Base-by-base conservation (phyloP, 2,888 invertebrate species). In the Spicauda simplicius region DNA sequence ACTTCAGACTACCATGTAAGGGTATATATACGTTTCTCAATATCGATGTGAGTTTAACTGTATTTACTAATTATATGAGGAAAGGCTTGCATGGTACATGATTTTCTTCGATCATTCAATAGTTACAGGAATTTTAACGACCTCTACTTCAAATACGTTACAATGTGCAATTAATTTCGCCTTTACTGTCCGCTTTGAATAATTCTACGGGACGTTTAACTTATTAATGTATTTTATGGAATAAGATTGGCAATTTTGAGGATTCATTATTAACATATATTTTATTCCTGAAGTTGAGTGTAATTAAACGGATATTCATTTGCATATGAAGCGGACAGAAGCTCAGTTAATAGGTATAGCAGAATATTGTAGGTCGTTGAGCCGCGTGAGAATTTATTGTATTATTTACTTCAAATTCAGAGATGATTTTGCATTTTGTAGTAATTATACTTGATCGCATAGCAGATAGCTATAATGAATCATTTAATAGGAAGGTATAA, bases 251-350 rank as follows among this genome's bases (percentile, higher is more conserved):
- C 37, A n/a, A 61, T 53, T 50, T 50, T 54, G 25, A 54, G 19
- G n/a, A 54, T 54, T 25, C 20, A 54, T 54, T 50, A 50, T 59
- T 50, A 37, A 57, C 30, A 48, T 64, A 33, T 37, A 58, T 53
- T 65, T 53, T 45, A 25, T 54, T 48, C 48, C 41, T 52, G 25
- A 65, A 30, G 25, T 19, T 7, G 14, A 19, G 20, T 48, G 48
- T 85, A 89, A 88, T 89, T 85, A 88, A 81, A 82, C 74, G 77
- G 72, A 80, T 80, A 83, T 85, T 81, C 83, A 87, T 91, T 88
- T 87, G 82, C 81, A 87, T 88, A 82, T 73, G 76, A 78, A 83
- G 72, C 74, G 80, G 80, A 78, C 74, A 77, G 76, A 82, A 76
- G 80, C 82, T 80, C 80, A 76, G 80, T 82, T 78, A 80, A 82